A percentile compares a stretch with the other conserved stretches of the same genome.
Conservation (phyloP, 2,113 vertebrate genomes). For the Rhodinocichla rosea region DNA sequence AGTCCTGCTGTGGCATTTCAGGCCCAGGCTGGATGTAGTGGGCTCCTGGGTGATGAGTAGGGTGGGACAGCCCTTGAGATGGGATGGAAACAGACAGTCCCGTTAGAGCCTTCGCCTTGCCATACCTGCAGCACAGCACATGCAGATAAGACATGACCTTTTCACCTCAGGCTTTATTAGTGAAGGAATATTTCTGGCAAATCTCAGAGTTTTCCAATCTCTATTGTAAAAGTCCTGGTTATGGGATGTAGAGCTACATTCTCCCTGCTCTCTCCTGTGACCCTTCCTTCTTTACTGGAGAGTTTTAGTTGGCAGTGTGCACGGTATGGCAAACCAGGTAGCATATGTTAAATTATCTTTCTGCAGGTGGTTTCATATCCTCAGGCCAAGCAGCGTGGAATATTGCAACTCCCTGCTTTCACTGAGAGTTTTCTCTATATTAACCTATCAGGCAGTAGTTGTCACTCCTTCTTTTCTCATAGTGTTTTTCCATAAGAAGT, state of each 20-base stretch:
- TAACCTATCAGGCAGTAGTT: neutral
- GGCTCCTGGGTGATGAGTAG: neutral
- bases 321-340: neutral
- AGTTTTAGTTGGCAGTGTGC: neutral
- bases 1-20: fast-evolving
- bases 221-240: neutral
- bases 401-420: neutral
- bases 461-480: neutral
- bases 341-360: neutral
- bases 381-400: fast-evolving
- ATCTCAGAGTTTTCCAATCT: neutral
- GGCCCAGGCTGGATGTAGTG: neutral
- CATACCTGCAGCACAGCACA: fast-evolving
- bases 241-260: neutral
- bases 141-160: fast-evolving
- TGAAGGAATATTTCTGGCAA: neutral
- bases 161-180: neutral
- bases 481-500: neutral
- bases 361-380: neutral
- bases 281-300: neutral
- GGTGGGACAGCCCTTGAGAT: fast-evolving
- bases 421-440: neutral
- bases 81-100: neutral
- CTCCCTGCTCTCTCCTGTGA: fast-evolving
- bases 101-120: neutral